Percentiles rank a stretch among this genome's conserved stretches.
phyloP scores from a whole-genome alignment of 2,888 invertebrate genomes.

The Ennomos quercinarius region DNA sequence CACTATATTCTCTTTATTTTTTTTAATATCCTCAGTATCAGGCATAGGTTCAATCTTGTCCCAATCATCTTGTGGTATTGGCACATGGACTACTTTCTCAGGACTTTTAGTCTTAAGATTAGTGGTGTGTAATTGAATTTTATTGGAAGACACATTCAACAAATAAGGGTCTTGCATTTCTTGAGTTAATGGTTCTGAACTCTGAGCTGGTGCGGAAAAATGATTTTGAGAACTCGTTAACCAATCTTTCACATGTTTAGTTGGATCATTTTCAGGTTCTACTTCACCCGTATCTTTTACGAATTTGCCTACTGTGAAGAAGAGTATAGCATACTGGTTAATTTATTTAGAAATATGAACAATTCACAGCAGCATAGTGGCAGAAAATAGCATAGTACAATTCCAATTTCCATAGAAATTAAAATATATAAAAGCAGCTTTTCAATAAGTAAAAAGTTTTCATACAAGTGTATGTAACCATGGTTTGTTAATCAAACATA shows the following conservation, averaged over 20 bases:
- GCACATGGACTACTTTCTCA: constrained; percentile 52
- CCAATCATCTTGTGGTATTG: constrained; percentile 71
- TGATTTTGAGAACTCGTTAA: constrained; percentile 73
- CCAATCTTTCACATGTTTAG: constrained; percentile 73
- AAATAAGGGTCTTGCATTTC: constrained; percentile 44
- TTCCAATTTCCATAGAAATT: no score
- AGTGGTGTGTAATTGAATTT: constrained; percentile 62
- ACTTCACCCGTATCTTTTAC: constrained; percentile 49
- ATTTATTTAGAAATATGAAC: no score
- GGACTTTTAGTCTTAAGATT: constrained; percentile 52
- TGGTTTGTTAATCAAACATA: no score
- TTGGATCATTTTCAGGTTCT: constrained; percentile 54
- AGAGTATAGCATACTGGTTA: background rate
- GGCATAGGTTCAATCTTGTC: constrained; percentile 74
- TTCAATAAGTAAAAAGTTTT: no score
- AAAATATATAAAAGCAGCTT: no score
- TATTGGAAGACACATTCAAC: constrained; percentile 56
- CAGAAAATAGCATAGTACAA: no score
- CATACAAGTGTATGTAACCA: no score
- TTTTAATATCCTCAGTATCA: constrained; percentile 53
- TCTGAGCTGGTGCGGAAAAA: constrained; percentile 65
- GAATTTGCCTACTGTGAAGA: constrained; percentile 68
- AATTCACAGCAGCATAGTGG: no score
- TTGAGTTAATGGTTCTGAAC: constrained; percentile 57
- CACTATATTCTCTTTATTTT: constrained; percentile 57